These are phyloP conservation scores for Chunga burmeisteri DNA, from an alignment of 2,113 vertebrate species.

Conservation along the genomic window DNA sequence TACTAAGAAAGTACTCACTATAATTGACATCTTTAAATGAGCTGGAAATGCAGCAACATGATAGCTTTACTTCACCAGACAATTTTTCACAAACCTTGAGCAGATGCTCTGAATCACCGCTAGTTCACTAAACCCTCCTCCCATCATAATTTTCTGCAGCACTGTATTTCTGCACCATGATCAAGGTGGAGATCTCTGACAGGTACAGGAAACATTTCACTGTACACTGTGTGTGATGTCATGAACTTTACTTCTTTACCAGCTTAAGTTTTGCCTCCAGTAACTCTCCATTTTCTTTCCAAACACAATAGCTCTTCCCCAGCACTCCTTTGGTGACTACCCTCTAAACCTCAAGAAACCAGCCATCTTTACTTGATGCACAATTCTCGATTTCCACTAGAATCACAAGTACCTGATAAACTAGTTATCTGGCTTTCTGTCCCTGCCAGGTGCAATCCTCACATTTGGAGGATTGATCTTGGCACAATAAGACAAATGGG, in stretches of 20 bases:
- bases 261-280: not conserved
- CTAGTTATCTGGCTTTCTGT: not conserved
- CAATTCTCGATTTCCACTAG: not conserved
- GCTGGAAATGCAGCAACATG: not conserved
- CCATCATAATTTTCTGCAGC: not conserved
- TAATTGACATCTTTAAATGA: not conserved
- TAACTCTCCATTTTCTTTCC: not conserved
- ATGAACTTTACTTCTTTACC: not conserved
- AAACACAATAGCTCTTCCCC: not conserved
- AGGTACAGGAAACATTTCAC: not conserved
- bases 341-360: not conserved
- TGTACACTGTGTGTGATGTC: not conserved
- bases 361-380: not conserved
- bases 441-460: not conserved
- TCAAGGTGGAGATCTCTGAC: not conserved
- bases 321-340: not conserved
- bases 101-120: not conserved
- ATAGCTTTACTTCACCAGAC: not conserved
- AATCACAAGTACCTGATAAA: not conserved
- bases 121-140: not conserved
- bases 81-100: not conserved
- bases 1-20: not conserved
- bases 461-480: not conserved
- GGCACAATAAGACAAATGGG: not conserved
- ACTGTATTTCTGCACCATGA: rapidly evolving